These are phyloP conservation scores for Stichopus horrens DNA, from an alignment of 53 echinoderm and acorn worm species.

Conservation along the genomic window DNA sequence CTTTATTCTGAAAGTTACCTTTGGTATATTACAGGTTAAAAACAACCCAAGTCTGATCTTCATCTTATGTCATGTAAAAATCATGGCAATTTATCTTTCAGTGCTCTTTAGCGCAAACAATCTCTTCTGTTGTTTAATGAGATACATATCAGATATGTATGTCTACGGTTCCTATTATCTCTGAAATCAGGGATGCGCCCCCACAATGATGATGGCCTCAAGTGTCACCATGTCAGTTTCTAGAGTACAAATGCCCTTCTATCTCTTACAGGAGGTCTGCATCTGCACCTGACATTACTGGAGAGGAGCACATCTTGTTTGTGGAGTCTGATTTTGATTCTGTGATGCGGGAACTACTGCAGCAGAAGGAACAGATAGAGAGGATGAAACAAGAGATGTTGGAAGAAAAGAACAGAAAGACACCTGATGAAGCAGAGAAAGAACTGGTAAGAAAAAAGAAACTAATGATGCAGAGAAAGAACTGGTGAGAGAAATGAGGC, in stretches of 20 bases:
- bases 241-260: background rate
- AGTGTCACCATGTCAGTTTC: no score
- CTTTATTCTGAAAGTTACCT: no score
- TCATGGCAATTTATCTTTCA: no score
- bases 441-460: constrained; percentile 49
- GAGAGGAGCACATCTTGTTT: constrained; percentile 66
- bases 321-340: constrained; percentile 85
- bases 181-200: no score
- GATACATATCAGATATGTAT: no score
- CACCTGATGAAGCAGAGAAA: constrained; percentile 61
- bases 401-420: constrained; percentile 44
- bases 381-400: constrained; percentile 61
- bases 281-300: constrained; percentile 75
- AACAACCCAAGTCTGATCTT: no score
- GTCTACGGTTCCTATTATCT: no score
- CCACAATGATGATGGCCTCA: no score
- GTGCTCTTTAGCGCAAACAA: no score
- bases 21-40: no score
- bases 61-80: no score
- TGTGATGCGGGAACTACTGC: constrained; percentile 73
- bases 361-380: constrained; percentile 68
- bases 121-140: no score
- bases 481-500: background rate
- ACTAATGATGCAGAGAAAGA: background rate
- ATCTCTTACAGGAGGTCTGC: constrained; percentile 63